phyloP scores from a whole-genome alignment of 2,113 vertebrate genomes.

The Chitala chitala region DNA sequence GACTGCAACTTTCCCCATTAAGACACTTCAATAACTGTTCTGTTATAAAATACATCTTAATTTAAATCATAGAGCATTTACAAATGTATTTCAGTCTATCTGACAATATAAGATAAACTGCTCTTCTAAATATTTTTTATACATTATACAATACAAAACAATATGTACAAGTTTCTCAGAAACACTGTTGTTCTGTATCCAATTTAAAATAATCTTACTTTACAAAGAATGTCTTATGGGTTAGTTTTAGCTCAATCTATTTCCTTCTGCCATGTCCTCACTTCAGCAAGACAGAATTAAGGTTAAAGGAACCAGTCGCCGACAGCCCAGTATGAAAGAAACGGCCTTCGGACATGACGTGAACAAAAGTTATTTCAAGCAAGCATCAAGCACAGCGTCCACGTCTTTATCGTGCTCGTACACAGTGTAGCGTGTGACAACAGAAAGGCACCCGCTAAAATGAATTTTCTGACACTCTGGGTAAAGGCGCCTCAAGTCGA shows the following conservation, averaged over 20 bases:
- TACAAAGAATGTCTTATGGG: slow-evolving; percentile 34
- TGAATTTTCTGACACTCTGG: neutral
- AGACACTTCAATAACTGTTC: slow-evolving; percentile 67
- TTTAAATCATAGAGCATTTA: slow-evolving; percentile 64
- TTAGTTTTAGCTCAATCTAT: slow-evolving; percentile 38
- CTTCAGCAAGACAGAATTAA: slow-evolving; percentile 31
- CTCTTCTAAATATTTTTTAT: slow-evolving; percentile 53
- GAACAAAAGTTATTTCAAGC: slow-evolving; percentile 29
- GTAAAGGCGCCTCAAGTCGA: no score
- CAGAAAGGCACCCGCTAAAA: no score
- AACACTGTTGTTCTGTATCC: slow-evolving; percentile 44
- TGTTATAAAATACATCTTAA: slow-evolving; percentile 70
- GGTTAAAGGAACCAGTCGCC: slow-evolving; percentile 37
- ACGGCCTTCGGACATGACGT: neutral
- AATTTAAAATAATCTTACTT: slow-evolving; percentile 43
- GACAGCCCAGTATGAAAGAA: slow-evolving; percentile 31
- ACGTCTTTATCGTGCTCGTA: slow-evolving; percentile 30
- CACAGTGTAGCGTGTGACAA: neutral
- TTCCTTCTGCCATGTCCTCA: slow-evolving; percentile 25
- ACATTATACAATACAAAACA: slow-evolving; percentile 64
- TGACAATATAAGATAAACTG: slow-evolving; percentile 68
- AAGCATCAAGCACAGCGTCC: slow-evolving; percentile 37
- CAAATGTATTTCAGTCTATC: slow-evolving; percentile 53
- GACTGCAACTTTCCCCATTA: slow-evolving; percentile 51
- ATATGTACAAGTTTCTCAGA: slow-evolving; percentile 57